These are phyloP conservation scores for Platyrinchus mystaceus DNA, from an alignment of 2,797 vertebrate genomes.

Conservation along the genomic window DNA sequence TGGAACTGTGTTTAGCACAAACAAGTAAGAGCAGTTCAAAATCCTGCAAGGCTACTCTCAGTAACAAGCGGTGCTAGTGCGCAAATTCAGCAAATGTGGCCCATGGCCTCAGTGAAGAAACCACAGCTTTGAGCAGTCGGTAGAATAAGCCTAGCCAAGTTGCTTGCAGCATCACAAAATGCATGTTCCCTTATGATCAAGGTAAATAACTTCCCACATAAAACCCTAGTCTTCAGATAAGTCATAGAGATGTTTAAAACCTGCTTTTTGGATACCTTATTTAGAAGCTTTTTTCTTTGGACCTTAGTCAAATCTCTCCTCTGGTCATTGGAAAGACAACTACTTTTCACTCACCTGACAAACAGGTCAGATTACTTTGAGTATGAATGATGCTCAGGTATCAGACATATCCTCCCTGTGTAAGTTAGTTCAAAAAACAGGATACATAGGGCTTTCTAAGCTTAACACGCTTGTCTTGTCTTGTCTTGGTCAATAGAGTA, in stretches of 20 bases:
- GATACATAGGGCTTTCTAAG: neutral
- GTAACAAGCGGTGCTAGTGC: neutral
- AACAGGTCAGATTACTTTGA: neutral
- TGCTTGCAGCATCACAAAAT: neutral
- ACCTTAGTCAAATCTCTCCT: neutral
- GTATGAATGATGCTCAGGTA: neutral
- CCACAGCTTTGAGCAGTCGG: neutral
- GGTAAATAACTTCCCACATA: neutral
- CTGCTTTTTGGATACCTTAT: neutral
- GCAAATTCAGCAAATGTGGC: rapidly evolving
- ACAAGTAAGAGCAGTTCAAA: neutral
- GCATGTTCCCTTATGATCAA: neutral
- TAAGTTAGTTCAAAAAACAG: neutral
- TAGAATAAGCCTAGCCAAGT: neutral
- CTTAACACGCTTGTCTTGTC: neutral
- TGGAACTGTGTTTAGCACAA: neutral
- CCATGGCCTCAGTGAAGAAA: neutral
- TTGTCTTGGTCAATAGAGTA: neutral
- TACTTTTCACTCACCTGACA: neutral
- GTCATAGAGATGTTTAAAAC: neutral
- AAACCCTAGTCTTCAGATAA: neutral
- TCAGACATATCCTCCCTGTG: neutral
- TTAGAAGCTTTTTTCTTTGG: neutral
- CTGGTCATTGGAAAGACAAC: neutral
- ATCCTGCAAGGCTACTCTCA: neutral